phyloP scores from a whole-genome alignment of 1,140 invertebrate species.

The Oppia nitens region DNA sequence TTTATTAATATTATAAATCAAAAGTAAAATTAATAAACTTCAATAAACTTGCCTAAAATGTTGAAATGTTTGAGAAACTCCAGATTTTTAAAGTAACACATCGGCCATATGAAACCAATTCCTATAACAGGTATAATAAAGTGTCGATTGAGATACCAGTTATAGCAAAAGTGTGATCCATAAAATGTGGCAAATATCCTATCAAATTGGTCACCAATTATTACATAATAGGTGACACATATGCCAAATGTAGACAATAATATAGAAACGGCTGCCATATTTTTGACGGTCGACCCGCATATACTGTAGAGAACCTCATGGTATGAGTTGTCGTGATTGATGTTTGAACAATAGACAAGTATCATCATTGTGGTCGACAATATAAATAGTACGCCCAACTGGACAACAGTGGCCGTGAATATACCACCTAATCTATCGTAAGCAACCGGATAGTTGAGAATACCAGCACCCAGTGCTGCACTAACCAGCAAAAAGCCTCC shows the following conservation, averaged over 20 bases:
- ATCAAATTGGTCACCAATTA: conserved; percentile 51
- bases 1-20: too few species aligned
- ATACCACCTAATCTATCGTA: conserved; percentile 49
- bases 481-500: conserved; percentile 51
- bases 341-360: conserved; percentile 42
- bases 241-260: conserved; percentile 47
- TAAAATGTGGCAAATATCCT: conserved; percentile 24
- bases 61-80: conserved; percentile 48
- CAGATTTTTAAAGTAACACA: conserved; percentile 47
- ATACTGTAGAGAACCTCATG: conserved; percentile 38
- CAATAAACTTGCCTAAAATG: conserved; percentile 36
- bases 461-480: conserved; percentile 48
- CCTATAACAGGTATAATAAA: conserved; percentile 40
- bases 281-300: conserved; percentile 37
- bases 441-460: conserved; percentile 50
- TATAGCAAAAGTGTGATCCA: conserved; percentile 16
- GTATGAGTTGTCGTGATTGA: conserved; percentile 32
- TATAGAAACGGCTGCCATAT: conserved; percentile 36
- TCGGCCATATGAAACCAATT: conserved; percentile 41
- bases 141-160: conserved; percentile 41
- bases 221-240: conserved; percentile 48
- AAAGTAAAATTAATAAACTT: too few species aligned
- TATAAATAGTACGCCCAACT: conserved; percentile 39
- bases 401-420: conserved; percentile 36
- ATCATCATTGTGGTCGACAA: conserved; percentile 40